phyloP scores from a whole-genome alignment of 2,797 vertebrate genomes.

The Columba guinea region DNA sequence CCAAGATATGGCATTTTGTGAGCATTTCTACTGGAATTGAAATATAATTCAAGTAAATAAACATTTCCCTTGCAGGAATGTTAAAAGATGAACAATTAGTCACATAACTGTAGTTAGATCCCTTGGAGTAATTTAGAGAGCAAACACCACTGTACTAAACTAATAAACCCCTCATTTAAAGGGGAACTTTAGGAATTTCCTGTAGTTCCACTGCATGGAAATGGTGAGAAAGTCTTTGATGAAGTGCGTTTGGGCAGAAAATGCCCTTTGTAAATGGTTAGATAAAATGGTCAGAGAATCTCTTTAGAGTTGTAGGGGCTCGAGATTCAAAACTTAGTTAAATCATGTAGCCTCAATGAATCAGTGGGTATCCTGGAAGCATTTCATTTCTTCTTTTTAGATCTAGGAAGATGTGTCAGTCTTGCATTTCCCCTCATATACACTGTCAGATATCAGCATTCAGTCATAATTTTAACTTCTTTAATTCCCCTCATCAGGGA shows the following conservation, averaged over 20 bases:
- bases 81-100: constrained; percentile 5
- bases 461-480: background rate
- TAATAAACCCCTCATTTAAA: background rate
- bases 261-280: background rate
- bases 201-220: background rate
- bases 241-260: background rate
- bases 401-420: background rate
- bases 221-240: background rate
- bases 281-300: background rate
- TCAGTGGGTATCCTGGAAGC: background rate
- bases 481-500: background rate
- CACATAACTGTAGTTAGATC: background rate
- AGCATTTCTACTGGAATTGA: background rate
- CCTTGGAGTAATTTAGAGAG: background rate
- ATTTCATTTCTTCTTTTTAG: background rate
- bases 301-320: background rate
- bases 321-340: background rate
- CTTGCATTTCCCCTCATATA: background rate
- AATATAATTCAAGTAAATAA: background rate
- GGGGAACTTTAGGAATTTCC: background rate
- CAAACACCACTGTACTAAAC: accelerated
- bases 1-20: background rate
- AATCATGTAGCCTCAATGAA: background rate
- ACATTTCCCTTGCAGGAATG: background rate
- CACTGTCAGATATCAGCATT: background rate